phyloP scores from a whole-genome alignment of 2,113 vertebrate genomes.

The Tragelaphus strepsiceros region DNA sequence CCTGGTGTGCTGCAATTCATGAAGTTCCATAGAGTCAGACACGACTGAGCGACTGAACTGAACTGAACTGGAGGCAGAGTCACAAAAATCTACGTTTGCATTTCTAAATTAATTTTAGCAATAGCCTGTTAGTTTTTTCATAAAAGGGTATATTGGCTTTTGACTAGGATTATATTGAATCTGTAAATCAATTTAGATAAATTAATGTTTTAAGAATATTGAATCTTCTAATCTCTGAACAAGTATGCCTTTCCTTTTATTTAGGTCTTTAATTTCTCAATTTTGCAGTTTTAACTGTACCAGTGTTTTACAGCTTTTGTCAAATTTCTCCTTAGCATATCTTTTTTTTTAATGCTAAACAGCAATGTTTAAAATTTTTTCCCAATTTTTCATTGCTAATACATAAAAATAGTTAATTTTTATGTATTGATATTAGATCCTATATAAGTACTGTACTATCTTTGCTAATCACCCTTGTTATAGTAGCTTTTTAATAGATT shows the following conservation, averaged over 20 bases:
- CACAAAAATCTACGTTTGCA: background rate
- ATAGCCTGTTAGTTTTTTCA: background rate
- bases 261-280: background rate
- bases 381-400: background rate
- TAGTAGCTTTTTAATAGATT: background rate
- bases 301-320: background rate
- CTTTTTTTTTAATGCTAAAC: background rate
- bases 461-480: background rate
- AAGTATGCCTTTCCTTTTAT: background rate
- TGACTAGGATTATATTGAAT: background rate
- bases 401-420: background rate
- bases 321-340: background rate
- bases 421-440: background rate
- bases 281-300: background rate
- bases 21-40: too few species aligned
- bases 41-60: too few species aligned
- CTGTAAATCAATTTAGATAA: background rate
- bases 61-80: background rate
- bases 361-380: background rate
- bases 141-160: background rate
- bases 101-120: background rate
- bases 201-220: background rate
- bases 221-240: background rate
- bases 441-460: background rate
- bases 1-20: too few species aligned